Evolutionary conservation across 2,797 vertebrate species (phyloP).

Genomic region (Cheirogaleus major): DNA sequence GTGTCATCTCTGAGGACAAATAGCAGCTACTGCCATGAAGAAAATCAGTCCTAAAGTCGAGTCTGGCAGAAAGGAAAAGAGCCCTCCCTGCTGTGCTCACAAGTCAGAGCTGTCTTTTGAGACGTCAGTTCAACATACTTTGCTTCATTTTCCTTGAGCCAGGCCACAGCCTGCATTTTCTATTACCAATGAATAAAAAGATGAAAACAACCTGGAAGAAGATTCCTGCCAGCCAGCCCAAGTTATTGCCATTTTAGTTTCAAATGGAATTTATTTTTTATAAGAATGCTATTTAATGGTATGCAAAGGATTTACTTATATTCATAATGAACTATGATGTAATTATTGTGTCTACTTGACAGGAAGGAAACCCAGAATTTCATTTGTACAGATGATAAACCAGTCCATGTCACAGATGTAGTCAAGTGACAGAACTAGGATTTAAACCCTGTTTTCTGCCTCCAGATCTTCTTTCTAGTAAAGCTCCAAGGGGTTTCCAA

Average conservation of each 20-base stretch:
- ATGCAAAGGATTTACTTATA: neutral
- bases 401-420: neutral
- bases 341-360: neutral
- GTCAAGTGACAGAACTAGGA: neutral
- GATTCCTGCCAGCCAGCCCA: neutral
- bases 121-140: neutral
- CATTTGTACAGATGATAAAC: neutral
- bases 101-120: neutral
- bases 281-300: neutral
- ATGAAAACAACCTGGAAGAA: neutral
- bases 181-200: neutral
- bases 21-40: neutral
- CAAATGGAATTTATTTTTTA: neutral
- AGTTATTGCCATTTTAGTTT: neutral
- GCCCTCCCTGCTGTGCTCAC: neutral
- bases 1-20: neutral
- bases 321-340: neutral
- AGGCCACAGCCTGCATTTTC: neutral
- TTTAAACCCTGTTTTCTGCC: neutral
- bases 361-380: neutral
- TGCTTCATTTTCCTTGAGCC: neutral
- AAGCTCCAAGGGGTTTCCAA: neutral
- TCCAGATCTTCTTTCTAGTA: neutral
- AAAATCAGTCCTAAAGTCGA: neutral
- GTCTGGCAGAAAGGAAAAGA: neutral